Evolutionary conservation across 2,797 vertebrate genomes (phyloP).

Genomic region (Pangasius djambal): DNA sequence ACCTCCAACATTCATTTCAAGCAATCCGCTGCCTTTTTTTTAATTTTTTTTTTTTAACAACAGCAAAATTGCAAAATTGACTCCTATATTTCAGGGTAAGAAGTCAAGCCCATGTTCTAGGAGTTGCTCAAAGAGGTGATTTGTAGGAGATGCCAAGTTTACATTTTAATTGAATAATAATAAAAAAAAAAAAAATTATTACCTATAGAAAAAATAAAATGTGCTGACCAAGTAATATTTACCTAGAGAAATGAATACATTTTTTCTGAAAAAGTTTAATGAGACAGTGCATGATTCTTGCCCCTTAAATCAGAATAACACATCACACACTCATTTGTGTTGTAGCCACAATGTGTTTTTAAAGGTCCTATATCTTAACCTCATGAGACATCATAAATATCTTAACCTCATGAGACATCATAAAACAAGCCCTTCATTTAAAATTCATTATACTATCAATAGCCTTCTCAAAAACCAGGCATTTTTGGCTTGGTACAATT

Average conservation of each 20-base stretch:
- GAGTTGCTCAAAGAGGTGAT: neutral
- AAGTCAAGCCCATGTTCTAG: no score
- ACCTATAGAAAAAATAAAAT: neutral
- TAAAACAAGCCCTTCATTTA: neutral
- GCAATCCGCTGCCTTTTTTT: no score
- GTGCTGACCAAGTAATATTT: neutral
- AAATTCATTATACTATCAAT: neutral
- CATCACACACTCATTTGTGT: neutral
- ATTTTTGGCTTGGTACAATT: neutral
- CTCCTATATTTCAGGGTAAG: no score
- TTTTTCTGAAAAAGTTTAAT: neutral
- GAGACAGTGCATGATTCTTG: neutral
- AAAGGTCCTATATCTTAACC: neutral
- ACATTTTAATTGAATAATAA: neutral
- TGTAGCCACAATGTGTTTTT: neutral
- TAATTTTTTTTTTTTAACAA: no score
- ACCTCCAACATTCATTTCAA: neutral
- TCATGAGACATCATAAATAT: neutral
- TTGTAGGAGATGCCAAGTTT: neutral
- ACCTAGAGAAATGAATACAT: neutral
- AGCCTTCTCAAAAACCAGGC: neutral
- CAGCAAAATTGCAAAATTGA: neutral
- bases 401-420: neutral
- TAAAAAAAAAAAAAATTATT: neutral
- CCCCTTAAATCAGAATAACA: neutral